A percentile compares a stretch with the other conserved stretches of the same genome.
Conservation (phyloP, 2,797 vertebrate genomes). For the Fistularia tabacaria region DNA sequence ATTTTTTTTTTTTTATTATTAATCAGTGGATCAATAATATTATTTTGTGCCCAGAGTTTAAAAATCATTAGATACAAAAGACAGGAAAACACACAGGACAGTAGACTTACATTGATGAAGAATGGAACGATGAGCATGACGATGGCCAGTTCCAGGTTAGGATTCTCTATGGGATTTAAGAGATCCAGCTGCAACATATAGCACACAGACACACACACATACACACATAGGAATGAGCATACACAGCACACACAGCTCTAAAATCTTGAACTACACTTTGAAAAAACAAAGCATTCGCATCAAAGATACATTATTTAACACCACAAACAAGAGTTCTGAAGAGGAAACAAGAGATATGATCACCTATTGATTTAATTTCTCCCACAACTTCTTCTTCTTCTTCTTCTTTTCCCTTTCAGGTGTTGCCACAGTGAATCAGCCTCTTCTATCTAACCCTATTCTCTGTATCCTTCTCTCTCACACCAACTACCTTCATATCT, state of each 20-base stretch:
- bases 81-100: not conserved
- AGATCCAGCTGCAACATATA: conserved; percentile 82
- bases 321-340: too few relatives aligned
- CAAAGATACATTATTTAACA: too few relatives aligned
- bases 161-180: conserved; percentile 89
- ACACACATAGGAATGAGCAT: conserved; percentile 10
- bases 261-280: not conserved
- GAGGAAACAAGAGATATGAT: too few relatives aligned
- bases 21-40: not conserved
- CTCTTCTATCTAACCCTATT: too few relatives aligned
- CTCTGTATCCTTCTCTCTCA: too few relatives aligned
- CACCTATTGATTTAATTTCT: too few relatives aligned
- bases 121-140: conserved; percentile 99
- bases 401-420: too few relatives aligned
- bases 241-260: conserved; percentile 1
- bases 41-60: not conserved
- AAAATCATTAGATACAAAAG: not conserved
- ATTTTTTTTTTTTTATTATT: too few relatives aligned
- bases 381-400: too few relatives aligned
- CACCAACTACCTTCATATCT: too few relatives aligned
- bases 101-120: conserved; percentile 92
- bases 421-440: too few relatives aligned
- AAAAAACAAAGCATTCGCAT: not conserved
- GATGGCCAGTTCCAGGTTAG: conserved; percentile 91
- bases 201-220: conserved; percentile 28